phyloP scores from a whole-genome alignment of 2,888 invertebrate genomes.

The Phalangium opilio region DNA sequence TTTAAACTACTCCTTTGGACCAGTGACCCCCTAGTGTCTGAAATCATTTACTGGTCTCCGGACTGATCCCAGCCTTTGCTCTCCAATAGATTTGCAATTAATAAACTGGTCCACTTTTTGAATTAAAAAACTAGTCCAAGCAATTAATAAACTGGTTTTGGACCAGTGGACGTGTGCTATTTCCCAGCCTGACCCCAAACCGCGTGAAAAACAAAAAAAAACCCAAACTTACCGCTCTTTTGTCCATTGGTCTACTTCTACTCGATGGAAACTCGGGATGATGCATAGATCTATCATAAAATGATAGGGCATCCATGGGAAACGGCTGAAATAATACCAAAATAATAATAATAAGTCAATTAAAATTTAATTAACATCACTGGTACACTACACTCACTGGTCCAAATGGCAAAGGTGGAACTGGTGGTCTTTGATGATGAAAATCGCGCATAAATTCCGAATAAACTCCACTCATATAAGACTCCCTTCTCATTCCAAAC shows the following conservation, averaged over 20 bases:
- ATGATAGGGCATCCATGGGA: slow-evolving; percentile 42
- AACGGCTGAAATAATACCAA: slow-evolving; percentile 3
- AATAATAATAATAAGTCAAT: not conserved
- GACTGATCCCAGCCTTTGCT: too few relatives aligned
- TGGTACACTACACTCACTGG: slow-evolving; percentile 33
- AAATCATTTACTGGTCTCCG: too few relatives aligned
- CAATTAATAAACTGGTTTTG: too few relatives aligned
- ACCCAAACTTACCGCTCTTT: slow-evolving; percentile 27
- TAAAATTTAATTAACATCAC: not conserved
- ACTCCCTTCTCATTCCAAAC: not conserved
- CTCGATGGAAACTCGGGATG: slow-evolving; percentile 54
- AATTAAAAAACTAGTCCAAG: too few relatives aligned
- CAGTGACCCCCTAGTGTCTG: too few relatives aligned
- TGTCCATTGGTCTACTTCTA: slow-evolving; percentile 32
- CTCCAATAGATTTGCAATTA: too few relatives aligned
- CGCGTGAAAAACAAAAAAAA: not conserved
- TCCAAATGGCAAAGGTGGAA: slow-evolving; percentile 62
- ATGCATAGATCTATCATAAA: slow-evolving; percentile 55
- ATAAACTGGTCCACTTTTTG: too few relatives aligned
- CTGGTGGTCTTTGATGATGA: slow-evolving; percentile 24
- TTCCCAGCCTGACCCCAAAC: too few relatives aligned
- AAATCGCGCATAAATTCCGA: slow-evolving; percentile 52
- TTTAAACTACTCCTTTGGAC: too few relatives aligned
- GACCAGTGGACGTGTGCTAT: too few relatives aligned
- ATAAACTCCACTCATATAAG: not conserved